Base-by-base conservation (phyloP, 2,888 invertebrate genomes). In the Dyspetes luteomarginatus region DNA sequence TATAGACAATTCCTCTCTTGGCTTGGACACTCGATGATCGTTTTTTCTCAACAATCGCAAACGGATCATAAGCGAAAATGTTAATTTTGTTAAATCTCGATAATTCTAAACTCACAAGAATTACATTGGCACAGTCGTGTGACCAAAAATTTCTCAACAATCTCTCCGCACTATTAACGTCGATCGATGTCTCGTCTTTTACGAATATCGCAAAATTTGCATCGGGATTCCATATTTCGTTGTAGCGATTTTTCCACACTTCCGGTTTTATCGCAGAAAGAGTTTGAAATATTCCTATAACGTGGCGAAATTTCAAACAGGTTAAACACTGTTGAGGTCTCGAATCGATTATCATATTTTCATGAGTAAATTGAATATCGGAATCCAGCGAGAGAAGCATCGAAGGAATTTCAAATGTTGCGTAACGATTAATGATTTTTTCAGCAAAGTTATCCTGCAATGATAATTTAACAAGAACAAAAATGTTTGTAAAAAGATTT, bases 21-120 rank as follows among this genome's bases (percentile, higher is more conserved):
- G 19, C 55, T 7, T n/a, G 1, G 12, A 4, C n/a, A 12, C 17
- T 22, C 9, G 3, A 9, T 22, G 30, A 30, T 41, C 60, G 41
- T 17, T 60, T 60, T 12, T 5, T 22, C 17, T n/a, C n/a, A n/a
- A 4, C 36, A 24, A 15, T 48, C 7, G 55, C 50, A 50, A 82
- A 81, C 9, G 84, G 83, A 69, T 84, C 58, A 28, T 80, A 80
- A 22, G 64, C 65, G 41, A 72, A 83, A 2, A 80, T 68, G 5
- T 17, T 55, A 2, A 60, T 50, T 9, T 26, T 19, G 15, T 26
- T 17, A 3, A n/a, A 24, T 4, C 36, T 15, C 12, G 62, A 41
- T 15, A 41, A n/a, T 43, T 64, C 56, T 2, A 30, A 15, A 7
- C 43, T 28, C 3, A 75, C 56, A 5, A 79, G 19, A 7, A 79